phyloP scores from a whole-genome alignment of 2,113 vertebrate genomes.

The Oreocharis arfaki region DNA sequence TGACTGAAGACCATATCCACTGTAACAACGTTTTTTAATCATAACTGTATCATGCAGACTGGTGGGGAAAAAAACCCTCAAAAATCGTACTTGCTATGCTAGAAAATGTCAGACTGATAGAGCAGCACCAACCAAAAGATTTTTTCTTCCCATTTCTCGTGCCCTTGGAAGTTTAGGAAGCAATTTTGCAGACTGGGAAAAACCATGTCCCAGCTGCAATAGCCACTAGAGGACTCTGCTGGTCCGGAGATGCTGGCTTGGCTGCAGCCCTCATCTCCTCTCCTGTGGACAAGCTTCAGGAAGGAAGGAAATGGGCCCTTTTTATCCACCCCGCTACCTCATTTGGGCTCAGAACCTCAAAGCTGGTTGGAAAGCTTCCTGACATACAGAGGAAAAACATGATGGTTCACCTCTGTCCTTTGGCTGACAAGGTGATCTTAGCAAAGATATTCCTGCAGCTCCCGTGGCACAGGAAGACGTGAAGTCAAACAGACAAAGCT shows the following conservation, averaged over 20 bases:
- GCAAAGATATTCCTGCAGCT: neutral
- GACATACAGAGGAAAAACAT: neutral
- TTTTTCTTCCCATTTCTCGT: neutral
- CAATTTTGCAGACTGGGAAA: neutral
- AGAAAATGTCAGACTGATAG: neutral
- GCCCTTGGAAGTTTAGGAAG: neutral
- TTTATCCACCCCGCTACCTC: neutral
- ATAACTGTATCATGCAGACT: neutral
- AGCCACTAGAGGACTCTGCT: slow-evolving; percentile 54
- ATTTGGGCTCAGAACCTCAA: neutral
- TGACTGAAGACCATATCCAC: neutral
- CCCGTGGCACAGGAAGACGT: neutral
- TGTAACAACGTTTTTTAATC: neutral
- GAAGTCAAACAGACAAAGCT: neutral
- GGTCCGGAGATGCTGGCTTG: neutral
- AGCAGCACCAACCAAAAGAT: neutral
- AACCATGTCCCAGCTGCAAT: neutral
- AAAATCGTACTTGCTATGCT: neutral
- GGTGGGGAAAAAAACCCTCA: fast-evolving
- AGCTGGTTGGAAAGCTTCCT: neutral
- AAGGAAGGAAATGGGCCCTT: neutral
- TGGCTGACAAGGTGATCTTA: neutral
- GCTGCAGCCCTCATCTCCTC: neutral
- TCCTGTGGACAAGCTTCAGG: neutral
- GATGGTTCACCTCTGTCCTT: neutral